Evolutionary conservation across 1,140 invertebrate species (phyloP).

Genomic region (Trachelipus rathkii): DNA sequence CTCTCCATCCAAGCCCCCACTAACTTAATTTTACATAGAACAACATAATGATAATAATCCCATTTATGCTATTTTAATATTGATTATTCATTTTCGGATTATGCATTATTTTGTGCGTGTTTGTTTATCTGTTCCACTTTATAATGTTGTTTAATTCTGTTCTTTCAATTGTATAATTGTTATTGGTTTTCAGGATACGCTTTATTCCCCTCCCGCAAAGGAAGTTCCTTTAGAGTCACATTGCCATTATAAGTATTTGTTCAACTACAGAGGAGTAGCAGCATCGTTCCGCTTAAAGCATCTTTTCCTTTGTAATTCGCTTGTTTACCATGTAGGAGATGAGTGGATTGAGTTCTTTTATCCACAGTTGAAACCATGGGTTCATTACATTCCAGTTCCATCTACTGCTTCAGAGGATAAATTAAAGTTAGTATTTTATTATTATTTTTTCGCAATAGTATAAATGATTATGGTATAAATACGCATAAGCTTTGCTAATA

Average conservation of each 20-base stretch:
- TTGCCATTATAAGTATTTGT: slow-evolving; percentile 86
- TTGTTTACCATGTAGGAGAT: slow-evolving; percentile 93
- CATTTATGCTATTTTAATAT: too few relatives aligned
- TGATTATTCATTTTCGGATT: too few relatives aligned
- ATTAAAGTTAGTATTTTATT: slow-evolving; percentile 54
- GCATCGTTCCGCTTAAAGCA: slow-evolving; percentile 97
- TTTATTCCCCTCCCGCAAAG: slow-evolving; percentile 70
- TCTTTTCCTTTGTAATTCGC: slow-evolving; percentile 84
- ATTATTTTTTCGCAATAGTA: background rate
- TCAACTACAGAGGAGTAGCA: slow-evolving; percentile 93
- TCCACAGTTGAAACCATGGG: slow-evolving; percentile 82
- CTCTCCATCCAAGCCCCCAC: too few relatives aligned
- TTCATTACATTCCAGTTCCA: slow-evolving; percentile 89
- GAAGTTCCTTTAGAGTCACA: slow-evolving; percentile 89
- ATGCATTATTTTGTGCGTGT: too few relatives aligned
- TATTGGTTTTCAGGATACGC: slow-evolving; percentile 66
- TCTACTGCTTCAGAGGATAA: slow-evolving; percentile 63
- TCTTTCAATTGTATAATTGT: background rate
- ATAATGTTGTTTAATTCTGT: too few relatives aligned
- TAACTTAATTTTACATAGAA: too few relatives aligned
- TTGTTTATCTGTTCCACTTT: too few relatives aligned
- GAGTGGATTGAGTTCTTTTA: slow-evolving; percentile 98
- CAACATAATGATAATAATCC: too few relatives aligned
- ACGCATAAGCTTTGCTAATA: background rate
- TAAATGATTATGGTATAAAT: background rate